Conservation (phyloP, 2,797 vertebrate genomes). For the Melanotaenia maccullochi region DNA sequence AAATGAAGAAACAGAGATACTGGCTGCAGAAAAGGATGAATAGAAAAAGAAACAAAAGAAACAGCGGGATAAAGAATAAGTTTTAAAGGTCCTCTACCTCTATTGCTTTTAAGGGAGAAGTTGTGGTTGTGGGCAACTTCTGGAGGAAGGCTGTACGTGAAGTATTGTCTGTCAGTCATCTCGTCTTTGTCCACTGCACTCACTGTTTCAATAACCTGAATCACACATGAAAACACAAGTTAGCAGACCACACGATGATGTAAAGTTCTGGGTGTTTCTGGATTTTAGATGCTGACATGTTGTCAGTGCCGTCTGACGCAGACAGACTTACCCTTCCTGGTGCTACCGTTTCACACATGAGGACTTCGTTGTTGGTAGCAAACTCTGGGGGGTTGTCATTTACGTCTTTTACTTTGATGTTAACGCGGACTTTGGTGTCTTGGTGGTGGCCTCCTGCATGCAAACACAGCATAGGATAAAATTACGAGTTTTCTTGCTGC, state of each 20-base stretch:
- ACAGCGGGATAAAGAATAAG: neutral
- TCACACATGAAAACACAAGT: constrained; percentile 13
- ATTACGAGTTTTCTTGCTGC: constrained; percentile 7
- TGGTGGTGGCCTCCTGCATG: constrained; percentile 90
- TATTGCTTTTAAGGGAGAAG: constrained; percentile 95
- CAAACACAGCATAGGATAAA: constrained; percentile 16
- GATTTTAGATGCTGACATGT: neutral
- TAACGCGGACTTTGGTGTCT: constrained; percentile 93
- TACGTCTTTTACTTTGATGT: constrained; percentile 91
- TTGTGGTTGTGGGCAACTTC: constrained; percentile 94
- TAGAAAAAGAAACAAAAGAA: neutral
- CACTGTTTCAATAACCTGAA: constrained; percentile 92
- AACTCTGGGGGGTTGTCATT: constrained; percentile 96
- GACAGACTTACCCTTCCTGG: constrained; percentile 86
- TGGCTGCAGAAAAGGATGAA: neutral
- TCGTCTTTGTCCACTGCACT: constrained; percentile 96
- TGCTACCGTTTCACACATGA: constrained; percentile 91
- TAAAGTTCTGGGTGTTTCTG: neutral
- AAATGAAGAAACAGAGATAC: constrained; percentile 23
- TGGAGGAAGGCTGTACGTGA: constrained; percentile 91
- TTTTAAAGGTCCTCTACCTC: constrained; percentile 84
- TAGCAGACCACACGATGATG: neutral
- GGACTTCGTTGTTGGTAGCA: constrained; percentile 89
- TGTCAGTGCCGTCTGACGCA: neutral
- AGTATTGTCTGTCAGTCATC: constrained; percentile 90